Conservation (phyloP, 2,113 vertebrate species). For the Protobothrops mucrosquamatus region DNA sequence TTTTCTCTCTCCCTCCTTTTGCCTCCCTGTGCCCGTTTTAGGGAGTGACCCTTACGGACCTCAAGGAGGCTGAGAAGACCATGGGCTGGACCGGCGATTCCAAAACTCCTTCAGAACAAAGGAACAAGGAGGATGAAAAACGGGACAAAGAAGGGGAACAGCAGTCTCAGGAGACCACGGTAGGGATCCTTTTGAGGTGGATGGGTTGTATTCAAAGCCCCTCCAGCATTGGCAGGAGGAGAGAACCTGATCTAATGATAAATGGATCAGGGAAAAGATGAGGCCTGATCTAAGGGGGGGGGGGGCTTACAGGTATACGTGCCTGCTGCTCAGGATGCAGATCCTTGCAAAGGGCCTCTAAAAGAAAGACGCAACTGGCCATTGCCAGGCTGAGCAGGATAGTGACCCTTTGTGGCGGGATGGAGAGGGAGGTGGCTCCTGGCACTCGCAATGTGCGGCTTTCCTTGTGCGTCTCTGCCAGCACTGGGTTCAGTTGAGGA, state of each 20-base stretch:
- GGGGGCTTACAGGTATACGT: no score
- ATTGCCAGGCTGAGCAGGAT: background rate
- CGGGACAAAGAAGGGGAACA: constrained; percentile 33
- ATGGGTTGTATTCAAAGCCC: background rate
- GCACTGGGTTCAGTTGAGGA: background rate
- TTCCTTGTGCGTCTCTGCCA: background rate
- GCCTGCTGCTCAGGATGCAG: background rate
- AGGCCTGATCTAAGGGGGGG: background rate
- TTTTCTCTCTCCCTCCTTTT: no score
- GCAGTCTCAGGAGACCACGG: background rate
- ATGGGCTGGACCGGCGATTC: constrained; percentile 44
- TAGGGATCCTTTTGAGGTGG: background rate
- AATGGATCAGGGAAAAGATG: no score
- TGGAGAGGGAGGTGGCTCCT: background rate
- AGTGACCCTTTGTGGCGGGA: background rate
- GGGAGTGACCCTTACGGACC: constrained; percentile 88
- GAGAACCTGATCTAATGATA: background rate
- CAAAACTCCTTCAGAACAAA: constrained; percentile 32
- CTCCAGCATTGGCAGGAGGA: background rate
- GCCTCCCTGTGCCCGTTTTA: constrained; percentile 38
- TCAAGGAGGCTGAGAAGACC: constrained; percentile 86
- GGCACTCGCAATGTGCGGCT: background rate
- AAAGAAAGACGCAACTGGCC: background rate
- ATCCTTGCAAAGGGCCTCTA: background rate
- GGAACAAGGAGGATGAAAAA: constrained; percentile 35